A percentile compares a stretch with the other conserved stretches of the same genome.
phyloP scores from a whole-genome alignment of 2,113 vertebrate species.

The Cynocephalus volans region DNA sequence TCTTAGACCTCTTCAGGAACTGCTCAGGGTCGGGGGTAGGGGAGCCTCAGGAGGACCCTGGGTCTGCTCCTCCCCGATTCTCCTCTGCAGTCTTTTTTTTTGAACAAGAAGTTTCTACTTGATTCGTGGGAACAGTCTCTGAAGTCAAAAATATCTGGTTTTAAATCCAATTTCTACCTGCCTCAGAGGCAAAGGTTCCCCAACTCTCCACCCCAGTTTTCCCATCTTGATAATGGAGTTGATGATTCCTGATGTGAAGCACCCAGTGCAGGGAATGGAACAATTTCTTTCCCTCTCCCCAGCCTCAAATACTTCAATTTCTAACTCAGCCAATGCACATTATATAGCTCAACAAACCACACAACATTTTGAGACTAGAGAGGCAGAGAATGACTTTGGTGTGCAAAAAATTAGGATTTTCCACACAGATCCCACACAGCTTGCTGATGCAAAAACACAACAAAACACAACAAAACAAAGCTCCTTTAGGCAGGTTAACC shows the following conservation, averaged over 20 bases:
- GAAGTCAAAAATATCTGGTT: background rate
- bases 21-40: background rate
- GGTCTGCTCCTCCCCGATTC: background rate
- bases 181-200: background rate
- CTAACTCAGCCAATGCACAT: background rate
- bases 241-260: background rate
- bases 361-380: background rate
- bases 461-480: background rate
- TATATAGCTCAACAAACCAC: background rate
- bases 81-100: background rate
- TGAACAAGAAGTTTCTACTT: background rate
- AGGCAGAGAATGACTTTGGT: background rate
- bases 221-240: background rate
- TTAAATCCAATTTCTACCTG: background rate
- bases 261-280: background rate
- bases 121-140: background rate
- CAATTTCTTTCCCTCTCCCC: background rate
- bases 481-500: background rate
- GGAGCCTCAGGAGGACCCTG: background rate
- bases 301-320: background rate
- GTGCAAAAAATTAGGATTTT: background rate
- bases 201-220: background rate
- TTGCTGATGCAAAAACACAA: background rate
- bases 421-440: fast-evolving
- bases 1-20: background rate